Base-by-base conservation (phyloP, 2,888 invertebrate genomes). In the Pegoplata infirma region DNA sequence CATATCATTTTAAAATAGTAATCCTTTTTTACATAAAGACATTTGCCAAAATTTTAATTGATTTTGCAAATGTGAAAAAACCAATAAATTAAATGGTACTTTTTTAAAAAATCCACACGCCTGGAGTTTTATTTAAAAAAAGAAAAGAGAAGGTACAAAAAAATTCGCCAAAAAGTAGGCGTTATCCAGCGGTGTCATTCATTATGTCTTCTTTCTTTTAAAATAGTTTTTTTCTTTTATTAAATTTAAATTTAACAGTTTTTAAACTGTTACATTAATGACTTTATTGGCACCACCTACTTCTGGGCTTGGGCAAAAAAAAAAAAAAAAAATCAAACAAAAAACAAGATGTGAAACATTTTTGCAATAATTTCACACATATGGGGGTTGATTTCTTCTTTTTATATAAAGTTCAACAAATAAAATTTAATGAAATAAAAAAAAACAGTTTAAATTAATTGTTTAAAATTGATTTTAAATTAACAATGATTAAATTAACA, bases 241-340 rank as follows among this genome's bases (percentile, higher is more conserved):
- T n/a, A n/a, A n/a, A n/a, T n/a, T n/a, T n/a, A n/a, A n/a, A n/a
- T n/a, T 16, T 8, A 53, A 73, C 53, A 75, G 59, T 67, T 46
- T n/a, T n/a, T n/a, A n/a, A n/a, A n/a, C n/a, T n/a, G n/a, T n/a
- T 59, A 53, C n/a, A 47, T 17, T 71, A 75, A 71, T 71, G 63
- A 79, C 71, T 72, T 58, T 51, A 51, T 72, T 67, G 75, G 75
- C 67, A 75, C 55, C 79, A 64, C 79, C 79, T 67, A 66, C 79
- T 75, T 75, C 40, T 36, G 17, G 32, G 69, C 47, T 46, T 55
- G 46, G 40, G 49, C 63, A 25, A 49, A 46, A 63, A 67, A 47
- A 32, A 10, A 21, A 36, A 56, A 36, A 56, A n/a, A 14, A 51
- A 63, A 17, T 25, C 61, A 67, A 66, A 44, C 19, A 10, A 21